Evolutionary conservation across 2,113 vertebrate genomes (phyloP).

Genomic region (Oncorhynchus kisutch): DNA sequence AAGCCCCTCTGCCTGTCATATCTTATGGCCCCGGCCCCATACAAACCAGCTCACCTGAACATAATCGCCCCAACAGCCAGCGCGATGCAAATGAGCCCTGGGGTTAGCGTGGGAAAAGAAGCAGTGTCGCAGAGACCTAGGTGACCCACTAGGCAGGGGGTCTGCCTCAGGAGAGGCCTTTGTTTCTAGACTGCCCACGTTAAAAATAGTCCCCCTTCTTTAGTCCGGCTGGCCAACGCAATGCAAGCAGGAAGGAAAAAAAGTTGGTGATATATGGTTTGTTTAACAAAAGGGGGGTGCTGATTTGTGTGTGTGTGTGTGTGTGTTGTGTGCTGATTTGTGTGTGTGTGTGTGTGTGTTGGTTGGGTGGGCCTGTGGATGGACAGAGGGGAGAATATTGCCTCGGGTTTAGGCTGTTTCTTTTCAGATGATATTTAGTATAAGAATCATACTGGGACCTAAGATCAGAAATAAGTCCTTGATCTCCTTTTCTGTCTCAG

Average conservation of each 20-base stretch:
- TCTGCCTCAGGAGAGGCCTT: conserved; percentile 92
- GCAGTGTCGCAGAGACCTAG: conserved; percentile 91
- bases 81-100: conserved; percentile 93
- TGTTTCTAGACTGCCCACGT: conserved; percentile 78
- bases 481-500: background rate
- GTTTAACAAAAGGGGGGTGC: conserved; percentile 64
- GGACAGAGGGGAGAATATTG: background rate
- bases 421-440: conserved; percentile 33
- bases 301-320: conserved; percentile 36
- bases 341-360: conserved; percentile 38
- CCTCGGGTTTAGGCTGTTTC: conserved; percentile 31
- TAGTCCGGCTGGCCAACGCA: conserved; percentile 31
- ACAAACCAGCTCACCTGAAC: conserved; percentile 99
- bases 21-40: conserved; percentile 83
- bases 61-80: conserved; percentile 95
- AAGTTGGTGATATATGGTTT: conserved; percentile 65
- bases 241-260: conserved; percentile 51
- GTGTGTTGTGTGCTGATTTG: conserved; percentile 34
- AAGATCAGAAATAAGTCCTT: background rate
- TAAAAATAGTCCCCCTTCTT: conserved; percentile 78
- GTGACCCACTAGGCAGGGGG: conserved; percentile 95
- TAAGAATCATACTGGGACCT: conserved; percentile 5
- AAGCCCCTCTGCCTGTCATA: conserved; percentile 77
- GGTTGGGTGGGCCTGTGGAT: conserved; percentile 15
- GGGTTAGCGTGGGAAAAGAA: conserved; percentile 98